phyloP scores from a whole-genome alignment of 2,113 vertebrate species.

The Sander vitreus region DNA sequence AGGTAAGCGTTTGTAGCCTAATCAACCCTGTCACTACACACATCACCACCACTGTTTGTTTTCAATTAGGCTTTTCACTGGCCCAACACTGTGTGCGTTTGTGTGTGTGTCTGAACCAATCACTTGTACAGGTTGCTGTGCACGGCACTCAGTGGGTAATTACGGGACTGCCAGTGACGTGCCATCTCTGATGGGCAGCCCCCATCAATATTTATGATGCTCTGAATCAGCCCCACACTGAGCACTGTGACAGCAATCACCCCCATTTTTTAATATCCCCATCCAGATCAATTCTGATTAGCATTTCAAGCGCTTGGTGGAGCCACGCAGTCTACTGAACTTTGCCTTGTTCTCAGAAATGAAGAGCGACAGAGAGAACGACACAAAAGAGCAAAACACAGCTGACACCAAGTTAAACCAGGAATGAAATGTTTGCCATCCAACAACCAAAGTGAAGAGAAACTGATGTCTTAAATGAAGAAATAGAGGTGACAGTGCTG shows the following conservation, averaged over 20 bases:
- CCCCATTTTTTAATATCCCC: constrained; percentile 65
- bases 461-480: constrained; percentile 17
- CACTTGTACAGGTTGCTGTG: constrained; percentile 58
- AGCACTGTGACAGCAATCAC: constrained; percentile 77
- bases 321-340: constrained; percentile 68
- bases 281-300: constrained; percentile 81
- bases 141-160: constrained; percentile 72
- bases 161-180: constrained; percentile 74
- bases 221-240: constrained; percentile 78
- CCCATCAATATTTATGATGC: constrained; percentile 81
- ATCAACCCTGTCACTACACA: constrained; percentile 75
- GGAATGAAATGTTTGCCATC: constrained; percentile 57
- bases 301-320: constrained; percentile 69
- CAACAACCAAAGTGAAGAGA: constrained; percentile 32
- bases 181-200: constrained; percentile 73
- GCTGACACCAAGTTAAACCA: constrained; percentile 53
- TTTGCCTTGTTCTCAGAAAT: constrained; percentile 64
- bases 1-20: constrained; percentile 67
- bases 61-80: constrained; percentile 74
- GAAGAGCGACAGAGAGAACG: constrained; percentile 33
- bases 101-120: constrained; percentile 59
- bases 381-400: constrained; percentile 47
- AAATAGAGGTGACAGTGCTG: constrained; percentile 8
- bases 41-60: constrained; percentile 66
- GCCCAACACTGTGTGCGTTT: constrained; percentile 19